Evolutionary conservation across 1,140 invertebrate genomes (phyloP).

Genomic region (Chrysopa pallens): DNA sequence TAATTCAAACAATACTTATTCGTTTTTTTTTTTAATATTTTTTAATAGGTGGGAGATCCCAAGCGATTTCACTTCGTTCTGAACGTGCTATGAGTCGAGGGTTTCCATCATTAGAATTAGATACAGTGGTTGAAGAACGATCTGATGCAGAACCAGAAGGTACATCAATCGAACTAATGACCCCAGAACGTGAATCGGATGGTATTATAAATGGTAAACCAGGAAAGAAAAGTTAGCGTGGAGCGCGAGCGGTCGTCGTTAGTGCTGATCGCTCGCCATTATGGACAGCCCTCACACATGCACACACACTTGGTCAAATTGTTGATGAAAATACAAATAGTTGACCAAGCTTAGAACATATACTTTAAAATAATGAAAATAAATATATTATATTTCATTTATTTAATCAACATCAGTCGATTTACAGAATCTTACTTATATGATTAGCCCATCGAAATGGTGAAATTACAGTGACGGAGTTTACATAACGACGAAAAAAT

Average conservation of each 20-base stretch:
- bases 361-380: too few species aligned
- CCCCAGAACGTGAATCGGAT: conserved; percentile 31
- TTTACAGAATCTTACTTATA: too few species aligned
- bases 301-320: conserved; percentile 26
- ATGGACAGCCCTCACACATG: conserved; percentile 45
- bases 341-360: conserved; percentile 7
- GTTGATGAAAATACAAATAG: conserved; percentile 18
- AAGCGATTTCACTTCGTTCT: conserved; percentile 44
- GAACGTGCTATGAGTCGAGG: conserved; percentile 40
- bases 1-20: too few species aligned
- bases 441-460: too few species aligned
- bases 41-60: conserved; percentile 27
- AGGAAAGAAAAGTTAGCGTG: conserved; percentile 9
- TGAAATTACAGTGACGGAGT: too few species aligned
- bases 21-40: too few species aligned
- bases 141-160: conserved; percentile 44
- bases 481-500: too few species aligned
- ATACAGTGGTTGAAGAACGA: conserved; percentile 63
- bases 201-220: conserved; percentile 27
- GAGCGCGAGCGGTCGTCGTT: conserved; percentile 14
- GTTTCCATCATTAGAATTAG: conserved; percentile 54
- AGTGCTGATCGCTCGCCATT: conserved; percentile 33
- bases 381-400: too few species aligned
- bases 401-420: too few species aligned
- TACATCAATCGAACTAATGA: conserved; percentile 28